Base-by-base conservation (phyloP, 2,888 invertebrate genomes). In the Meiosimyza platycephala region DNA sequence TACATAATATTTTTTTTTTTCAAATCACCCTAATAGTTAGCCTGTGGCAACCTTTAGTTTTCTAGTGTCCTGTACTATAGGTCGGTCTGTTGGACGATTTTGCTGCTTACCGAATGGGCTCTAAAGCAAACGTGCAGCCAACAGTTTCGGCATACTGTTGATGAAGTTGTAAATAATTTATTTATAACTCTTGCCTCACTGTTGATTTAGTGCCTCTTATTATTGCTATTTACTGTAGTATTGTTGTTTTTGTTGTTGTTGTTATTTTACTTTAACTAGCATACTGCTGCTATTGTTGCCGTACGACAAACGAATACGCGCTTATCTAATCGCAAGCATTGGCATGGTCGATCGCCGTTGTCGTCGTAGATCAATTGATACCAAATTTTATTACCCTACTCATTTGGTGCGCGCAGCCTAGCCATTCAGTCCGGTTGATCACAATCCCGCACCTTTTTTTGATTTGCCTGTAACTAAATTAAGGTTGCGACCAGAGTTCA, bases 171-270 rank as follows among this genome's bases (percentile, higher is more conserved):
- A 82, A 83, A 83, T 81, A 80, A 82, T 78, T 80, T 80, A 81
- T 84, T 84, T 84, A 85, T 78, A 78, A 79, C 82, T 79, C 78
- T 78, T 79, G 78, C 78, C 82, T 78, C 75, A 78, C 57, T 84
- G 80, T 84, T 84, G 81, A 85, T 84, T 83, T 83, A 81, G 82
- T 82, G 84, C 79, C 81, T 77, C 77, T 81, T 76, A 57, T 70
- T 52, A 52, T 62, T 69, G 51, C 47, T 70, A 40, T 62, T 73
- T 78, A 77, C 76, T 81, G 60, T 55, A 18, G 64, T 13, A 81
- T 80, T 78, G 76, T 78, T 78, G 80, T 81, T 75, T 80, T 80
- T 77, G 72, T 18, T 64, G 64, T 40, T 40, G 40, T 64, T 62
- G 47, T 52, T 9, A 51, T 22, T 57, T 15, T 5, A 22, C 59